Evolutionary conservation across 1,140 invertebrate species (phyloP), one percentile per base, ranked within the genome.

Genomic region (Brachionus rotundiformis): DNA sequence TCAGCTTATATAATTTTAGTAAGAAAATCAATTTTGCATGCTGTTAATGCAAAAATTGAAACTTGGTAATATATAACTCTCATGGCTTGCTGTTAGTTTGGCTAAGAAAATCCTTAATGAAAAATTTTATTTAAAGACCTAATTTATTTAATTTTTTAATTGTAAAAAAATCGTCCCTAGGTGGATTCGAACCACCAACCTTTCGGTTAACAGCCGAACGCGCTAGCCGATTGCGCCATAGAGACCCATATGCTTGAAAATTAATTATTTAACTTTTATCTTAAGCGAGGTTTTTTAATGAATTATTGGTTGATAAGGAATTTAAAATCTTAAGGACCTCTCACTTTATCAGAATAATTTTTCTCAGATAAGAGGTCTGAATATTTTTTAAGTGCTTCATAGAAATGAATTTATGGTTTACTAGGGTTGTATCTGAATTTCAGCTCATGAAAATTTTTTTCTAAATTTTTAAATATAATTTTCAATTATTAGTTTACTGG

Each of bases 151-250:
- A 2, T 39, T 39, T 1, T 1, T 2, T 10, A 6, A 39, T 2
- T 49, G 13, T 2, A 54, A 54, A 54, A 54, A 54, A 16, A 19
- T 54, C 47, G 47, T 54, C 47, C 47, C 47, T 54, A 54, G 47
- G 47, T 54, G 47, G 47, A 54, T 54, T 54, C 47, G 47, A 54
- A 54, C 47, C 47, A 54, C 47, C 47, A 54, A 54, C 47, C 47
- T 54, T 54, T 54, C 47, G 47, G 47, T 54, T 54, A 54, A 54
- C 47, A 54, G 47, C 47, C 47, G 47, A 54, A 54, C 47, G 47
- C 47, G 47, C 47, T 54, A 54, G 47, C 47, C 47, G 47, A 54
- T 54, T 54, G 47, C 47, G 47, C 47, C 47, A 54, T 54, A 54
- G 47, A 54, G 47, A 54, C 47, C 5, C n/a, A 54, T 19, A 54